Percentiles rank a stretch among this genome's conserved stretches.
phyloP scores from a whole-genome alignment of 2,113 vertebrate genomes.

The Hypanus sabinus region DNA sequence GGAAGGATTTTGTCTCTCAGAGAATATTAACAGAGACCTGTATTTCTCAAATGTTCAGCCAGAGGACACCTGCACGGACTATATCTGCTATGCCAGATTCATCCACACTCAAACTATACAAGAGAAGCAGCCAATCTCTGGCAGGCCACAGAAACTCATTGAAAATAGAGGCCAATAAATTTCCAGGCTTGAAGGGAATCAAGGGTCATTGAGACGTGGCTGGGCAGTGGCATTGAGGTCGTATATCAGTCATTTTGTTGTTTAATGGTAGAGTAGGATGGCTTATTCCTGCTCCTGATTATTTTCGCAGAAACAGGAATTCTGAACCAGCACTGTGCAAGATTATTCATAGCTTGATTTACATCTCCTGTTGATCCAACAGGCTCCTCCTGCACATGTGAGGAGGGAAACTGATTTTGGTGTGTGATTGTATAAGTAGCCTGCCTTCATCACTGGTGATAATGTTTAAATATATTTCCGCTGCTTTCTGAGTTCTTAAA shows the following conservation, averaged over 20 bases:
- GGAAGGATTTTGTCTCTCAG: no score
- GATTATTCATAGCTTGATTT: not conserved
- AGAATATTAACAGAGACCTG: slow-evolving; percentile 74
- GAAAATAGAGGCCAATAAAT: no score
- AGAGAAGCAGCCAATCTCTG: slow-evolving; percentile 85
- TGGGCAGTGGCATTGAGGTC: no score
- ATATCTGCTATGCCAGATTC: slow-evolving; percentile 97
- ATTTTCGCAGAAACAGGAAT: not conserved
- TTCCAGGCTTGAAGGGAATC: no score
- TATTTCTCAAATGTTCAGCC: slow-evolving; percentile 89
- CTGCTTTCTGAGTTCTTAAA: no score
- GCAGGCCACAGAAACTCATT: no score
- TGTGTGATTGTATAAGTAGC: not conserved
- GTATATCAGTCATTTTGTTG: no score
- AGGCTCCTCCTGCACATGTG: not conserved
- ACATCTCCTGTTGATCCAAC: not conserved
- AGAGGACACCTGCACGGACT: slow-evolving; percentile 85
- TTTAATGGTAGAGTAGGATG: no score
- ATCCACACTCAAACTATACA: slow-evolving; percentile 96
- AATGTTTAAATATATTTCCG: not conserved
- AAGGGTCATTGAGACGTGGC: no score
- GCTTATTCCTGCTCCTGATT: no score
- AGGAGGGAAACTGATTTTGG: not conserved
- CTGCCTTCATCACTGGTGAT: not conserved
- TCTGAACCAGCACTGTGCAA: not conserved